A percentile compares a stretch with the other conserved stretches of the same genome.
Conservation (phyloP, 1,140 invertebrate species). For the Drosophila nasuta region DNA sequence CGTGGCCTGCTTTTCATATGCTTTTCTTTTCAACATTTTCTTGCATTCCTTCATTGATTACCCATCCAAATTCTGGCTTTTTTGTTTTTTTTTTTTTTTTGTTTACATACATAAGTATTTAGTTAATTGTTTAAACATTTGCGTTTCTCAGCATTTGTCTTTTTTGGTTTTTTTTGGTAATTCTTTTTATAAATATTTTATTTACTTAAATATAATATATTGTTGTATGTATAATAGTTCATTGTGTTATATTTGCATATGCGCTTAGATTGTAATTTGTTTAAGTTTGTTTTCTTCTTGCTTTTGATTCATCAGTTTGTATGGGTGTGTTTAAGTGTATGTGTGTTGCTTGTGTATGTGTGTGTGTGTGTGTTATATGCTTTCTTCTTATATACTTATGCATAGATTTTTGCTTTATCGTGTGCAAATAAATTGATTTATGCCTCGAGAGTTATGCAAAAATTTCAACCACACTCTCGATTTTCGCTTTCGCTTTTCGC, state of each 20-base stretch:
- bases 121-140: constrained; percentile 68
- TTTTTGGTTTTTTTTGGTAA: constrained; percentile 38
- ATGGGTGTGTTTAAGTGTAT: constrained; percentile 7
- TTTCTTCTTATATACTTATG: constrained; percentile 57
- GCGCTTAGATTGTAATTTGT: constrained; percentile 77
- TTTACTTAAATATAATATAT: constrained; percentile 80
- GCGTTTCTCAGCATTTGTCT: constrained; percentile 35
- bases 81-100: constrained; percentile 8
- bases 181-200: constrained; percentile 78
- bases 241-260: constrained; percentile 82
- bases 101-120: constrained; percentile 50
- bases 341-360: constrained; percentile 24
- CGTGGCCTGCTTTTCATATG: constrained; percentile 70
- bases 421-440: constrained; percentile 76
- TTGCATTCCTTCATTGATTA: constrained; percentile 4
- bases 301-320: constrained; percentile 78
- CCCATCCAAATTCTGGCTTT: constrained; percentile 39
- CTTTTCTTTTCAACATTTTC: constrained; percentile 11
- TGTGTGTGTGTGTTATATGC: constrained; percentile 15
- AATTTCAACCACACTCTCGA: constrained; percentile 16
- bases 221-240: constrained; percentile 81
- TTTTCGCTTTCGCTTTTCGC: constrained; percentile 56
- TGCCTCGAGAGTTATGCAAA: constrained; percentile 67
- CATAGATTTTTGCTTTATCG: constrained; percentile 46
- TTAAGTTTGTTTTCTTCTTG: constrained; percentile 59